Conservation (phyloP, 1,140 invertebrate species). For the Saccostrea echinata region DNA sequence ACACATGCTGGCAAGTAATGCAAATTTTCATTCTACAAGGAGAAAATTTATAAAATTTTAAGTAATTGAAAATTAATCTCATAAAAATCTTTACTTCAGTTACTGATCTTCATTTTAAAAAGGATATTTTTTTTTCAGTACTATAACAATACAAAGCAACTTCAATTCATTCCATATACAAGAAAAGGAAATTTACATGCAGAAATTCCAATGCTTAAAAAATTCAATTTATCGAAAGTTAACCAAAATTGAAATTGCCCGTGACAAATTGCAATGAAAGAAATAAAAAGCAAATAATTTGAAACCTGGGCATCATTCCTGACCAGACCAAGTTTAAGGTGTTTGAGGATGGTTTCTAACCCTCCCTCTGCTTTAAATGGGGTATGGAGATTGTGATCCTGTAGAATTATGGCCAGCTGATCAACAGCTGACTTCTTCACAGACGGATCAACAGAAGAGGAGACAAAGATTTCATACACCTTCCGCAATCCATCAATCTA, state of each 20-base stretch:
- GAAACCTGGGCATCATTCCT: slow-evolving; percentile 45
- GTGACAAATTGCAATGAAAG: not conserved
- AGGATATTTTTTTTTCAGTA: not conserved
- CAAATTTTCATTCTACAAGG: slow-evolving; percentile 59
- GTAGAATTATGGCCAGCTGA: slow-evolving; percentile 77
- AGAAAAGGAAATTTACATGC: too few relatives aligned
- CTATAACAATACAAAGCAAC: not conserved
- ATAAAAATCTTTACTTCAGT: not conserved
- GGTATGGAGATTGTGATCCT: slow-evolving; percentile 72
- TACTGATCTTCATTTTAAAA: not conserved
- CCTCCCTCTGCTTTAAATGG: slow-evolving; percentile 72
- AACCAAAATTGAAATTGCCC: not conserved
- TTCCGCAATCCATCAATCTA: slow-evolving; percentile 74
- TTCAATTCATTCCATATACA: not conserved
- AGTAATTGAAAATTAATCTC: not conserved
- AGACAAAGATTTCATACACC: slow-evolving; percentile 76
- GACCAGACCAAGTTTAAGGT: slow-evolving; percentile 65
- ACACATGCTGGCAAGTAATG: slow-evolving; percentile 71
- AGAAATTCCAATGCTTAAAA: too few relatives aligned
- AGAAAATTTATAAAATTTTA: not conserved
- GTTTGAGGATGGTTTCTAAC: slow-evolving; percentile 67
- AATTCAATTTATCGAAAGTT: not conserved
- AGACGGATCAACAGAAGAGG: slow-evolving; percentile 71
- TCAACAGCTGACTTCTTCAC: slow-evolving; percentile 77
- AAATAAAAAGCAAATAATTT: not conserved